A percentile compares a stretch with the other conserved stretches of the same genome.
Conservation (phyloP, 2,888 invertebrate species). For the Agonopterix subpropinquella region DNA sequence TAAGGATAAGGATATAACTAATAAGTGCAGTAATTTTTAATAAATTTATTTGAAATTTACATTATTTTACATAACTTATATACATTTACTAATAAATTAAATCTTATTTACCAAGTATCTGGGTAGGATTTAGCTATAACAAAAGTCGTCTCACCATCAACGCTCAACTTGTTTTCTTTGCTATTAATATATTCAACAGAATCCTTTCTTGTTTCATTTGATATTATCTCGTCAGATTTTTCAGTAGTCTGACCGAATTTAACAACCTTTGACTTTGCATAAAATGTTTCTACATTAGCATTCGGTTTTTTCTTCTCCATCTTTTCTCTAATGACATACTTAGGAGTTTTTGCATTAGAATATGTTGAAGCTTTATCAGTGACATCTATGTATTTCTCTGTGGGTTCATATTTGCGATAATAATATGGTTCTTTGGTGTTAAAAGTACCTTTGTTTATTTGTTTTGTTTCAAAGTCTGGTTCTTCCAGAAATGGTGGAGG, state of each 20-base stretch:
- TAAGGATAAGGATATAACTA: too few species aligned
- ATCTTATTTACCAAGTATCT: too few species aligned
- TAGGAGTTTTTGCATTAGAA: constrained; percentile 18
- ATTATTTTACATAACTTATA: too few species aligned
- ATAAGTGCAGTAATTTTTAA: too few species aligned
- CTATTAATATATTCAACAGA: too few species aligned
- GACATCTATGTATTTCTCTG: constrained; percentile 10
- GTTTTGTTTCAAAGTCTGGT: constrained; percentile 48
- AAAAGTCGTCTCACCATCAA: constrained; percentile 8
- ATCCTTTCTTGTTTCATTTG: background rate
- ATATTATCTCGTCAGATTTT: background rate
- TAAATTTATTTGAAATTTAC: too few species aligned
- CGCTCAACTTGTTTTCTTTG: too few species aligned
- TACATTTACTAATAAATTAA: too few species aligned
- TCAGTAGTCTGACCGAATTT: constrained; percentile 35
- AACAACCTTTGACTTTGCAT: constrained; percentile 49
- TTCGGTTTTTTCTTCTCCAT: constrained; percentile 10
- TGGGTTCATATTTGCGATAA: constrained; percentile 11
- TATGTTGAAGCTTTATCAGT: constrained; percentile 21
- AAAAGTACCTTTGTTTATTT: constrained; percentile 18
- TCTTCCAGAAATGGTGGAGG: constrained; percentile 39
- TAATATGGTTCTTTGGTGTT: background rate
- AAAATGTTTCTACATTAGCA: constrained; percentile 44
- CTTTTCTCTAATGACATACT: constrained; percentile 11
- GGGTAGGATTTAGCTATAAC: constrained; percentile 4